Base-by-base conservation (phyloP, 2,797 vertebrate genomes). In the Podarcis siculus region DNA sequence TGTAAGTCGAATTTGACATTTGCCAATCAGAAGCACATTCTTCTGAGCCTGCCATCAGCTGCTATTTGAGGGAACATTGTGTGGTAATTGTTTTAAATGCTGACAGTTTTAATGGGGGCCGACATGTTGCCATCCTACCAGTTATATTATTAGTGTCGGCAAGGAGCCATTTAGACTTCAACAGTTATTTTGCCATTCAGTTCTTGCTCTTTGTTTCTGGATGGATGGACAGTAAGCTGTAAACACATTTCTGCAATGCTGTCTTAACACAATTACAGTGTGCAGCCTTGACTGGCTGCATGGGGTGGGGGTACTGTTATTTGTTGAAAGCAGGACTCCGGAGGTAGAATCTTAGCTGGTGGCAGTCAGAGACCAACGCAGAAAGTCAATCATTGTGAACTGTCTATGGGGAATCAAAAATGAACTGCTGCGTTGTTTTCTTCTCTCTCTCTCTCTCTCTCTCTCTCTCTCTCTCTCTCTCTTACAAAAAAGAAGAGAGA, bases 201-300 rank as follows among this genome's bases (percentile, higher is more conserved):
- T 69, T 55, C 30, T 83, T n/a, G 58, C 79, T 91, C 76, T 90
- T 90, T 89, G 83, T 91, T 93, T 92, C 93, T 94, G 93, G 91
- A 92, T 93, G 72, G 69, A 87, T 89, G 86, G 93, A 91, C 92
- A 93, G 89, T 89, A 23, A 94, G 87, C 89, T 93, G 92, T 91
- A 91, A 91, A 91, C 89, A 93, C 84, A 87, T 87, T 89, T 91
- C 87, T 89, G 90, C 91, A 91, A 87, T 83, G 85, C 84, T 91
- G 87, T 89, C 89, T 89, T 89, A 84, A 86, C 93, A 91, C 89
- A 92, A 88, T 88, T 88, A 91, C 86, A 88, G 86, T 49, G 69
- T 81, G 58, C 23, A 13, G 82, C 23, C 80, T 67, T 89, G 86
- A 89, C 21, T 88, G 88, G 86, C 92, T 91, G 87, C 81, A 83